Evolutionary conservation across 1,140 invertebrate species (phyloP).

Genomic region (Sycobia sp.): DNA sequence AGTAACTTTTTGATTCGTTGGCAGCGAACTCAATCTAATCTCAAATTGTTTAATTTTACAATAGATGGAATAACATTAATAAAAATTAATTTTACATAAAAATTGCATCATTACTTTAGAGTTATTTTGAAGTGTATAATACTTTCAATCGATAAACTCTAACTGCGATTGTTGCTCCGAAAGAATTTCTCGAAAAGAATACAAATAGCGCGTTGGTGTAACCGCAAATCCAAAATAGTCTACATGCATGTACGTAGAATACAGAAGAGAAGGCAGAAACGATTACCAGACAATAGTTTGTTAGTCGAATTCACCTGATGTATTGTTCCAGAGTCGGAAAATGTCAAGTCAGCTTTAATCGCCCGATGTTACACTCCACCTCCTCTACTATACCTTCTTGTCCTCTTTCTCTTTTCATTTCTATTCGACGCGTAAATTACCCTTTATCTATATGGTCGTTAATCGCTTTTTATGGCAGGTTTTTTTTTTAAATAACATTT

Average conservation of each 20-base stretch:
- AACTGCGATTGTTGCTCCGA: neutral
- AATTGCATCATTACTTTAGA: no score
- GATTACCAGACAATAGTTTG: slow-evolving; percentile 62
- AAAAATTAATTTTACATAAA: no score
- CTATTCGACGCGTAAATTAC: slow-evolving; percentile 15
- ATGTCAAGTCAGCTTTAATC: slow-evolving; percentile 53
- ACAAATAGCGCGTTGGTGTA: slow-evolving; percentile 6
- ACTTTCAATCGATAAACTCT: no score
- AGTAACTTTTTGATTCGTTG: no score
- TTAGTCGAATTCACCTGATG: slow-evolving; percentile 59
- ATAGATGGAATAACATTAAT: no score
- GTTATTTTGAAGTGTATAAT: no score
- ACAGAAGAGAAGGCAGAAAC: slow-evolving; percentile 39
- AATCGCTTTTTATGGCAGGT: neutral
- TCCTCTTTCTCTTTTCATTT: no score
- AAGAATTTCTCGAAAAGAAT: slow-evolving; percentile 15
- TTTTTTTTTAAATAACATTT: slow-evolving; percentile 16
- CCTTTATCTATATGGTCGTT: slow-evolving; percentile 23
- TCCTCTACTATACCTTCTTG: neutral
- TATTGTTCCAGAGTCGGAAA: slow-evolving; percentile 55
- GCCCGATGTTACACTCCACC: slow-evolving; percentile 2
- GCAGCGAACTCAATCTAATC: no score
- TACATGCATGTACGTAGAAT: neutral
- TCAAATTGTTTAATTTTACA: no score
- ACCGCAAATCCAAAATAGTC: slow-evolving; percentile 22